Evolutionary conservation across 2,888 invertebrate genomes (phyloP).

Genomic region (Perdita meconis): DNA sequence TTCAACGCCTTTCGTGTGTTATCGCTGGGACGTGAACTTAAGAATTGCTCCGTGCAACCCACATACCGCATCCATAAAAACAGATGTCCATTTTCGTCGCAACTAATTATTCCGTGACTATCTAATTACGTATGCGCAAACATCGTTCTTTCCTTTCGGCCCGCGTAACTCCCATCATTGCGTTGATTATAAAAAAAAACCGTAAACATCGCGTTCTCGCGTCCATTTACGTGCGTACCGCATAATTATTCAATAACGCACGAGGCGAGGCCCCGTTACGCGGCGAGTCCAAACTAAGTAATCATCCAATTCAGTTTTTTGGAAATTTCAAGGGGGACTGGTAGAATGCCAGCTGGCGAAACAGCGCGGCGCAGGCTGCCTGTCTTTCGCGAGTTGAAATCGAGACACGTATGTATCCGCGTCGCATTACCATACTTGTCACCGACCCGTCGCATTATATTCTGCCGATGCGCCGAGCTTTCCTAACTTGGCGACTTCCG

Average conservation of each 20-base stretch:
- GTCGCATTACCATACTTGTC: conserved; percentile 74
- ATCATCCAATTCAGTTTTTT: conserved; percentile 56
- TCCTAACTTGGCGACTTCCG: conserved; percentile 80
- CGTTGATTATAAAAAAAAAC: conserved; percentile 30
- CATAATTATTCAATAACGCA: conserved; percentile 41
- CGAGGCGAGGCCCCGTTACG: conserved; percentile 14
- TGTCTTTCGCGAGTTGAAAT: conserved; percentile 61
- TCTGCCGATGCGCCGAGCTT: conserved; percentile 70
- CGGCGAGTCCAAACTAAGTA: conserved; percentile 39
- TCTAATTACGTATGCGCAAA: conserved; percentile 12
- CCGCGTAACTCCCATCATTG: not conserved
- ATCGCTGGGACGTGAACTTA: too few relatives aligned
- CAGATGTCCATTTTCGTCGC: not conserved
- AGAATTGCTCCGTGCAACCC: too few relatives aligned
- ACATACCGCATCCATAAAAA: not conserved
- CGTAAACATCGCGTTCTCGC: conserved; percentile 7
- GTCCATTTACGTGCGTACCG: conserved; percentile 9
- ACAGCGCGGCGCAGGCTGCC: conserved; percentile 11
- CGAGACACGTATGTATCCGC: conserved; percentile 74
- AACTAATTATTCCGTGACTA: not conserved
- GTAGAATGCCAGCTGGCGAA: not conserved
- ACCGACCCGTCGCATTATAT: conserved; percentile 71
- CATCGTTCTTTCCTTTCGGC: not conserved
- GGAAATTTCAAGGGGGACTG: conserved; percentile 27
- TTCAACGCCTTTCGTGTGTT: too few relatives aligned